phyloP scores from a whole-genome alignment of 2,888 invertebrate species.

The Caenorhabditis parvicauda region DNA sequence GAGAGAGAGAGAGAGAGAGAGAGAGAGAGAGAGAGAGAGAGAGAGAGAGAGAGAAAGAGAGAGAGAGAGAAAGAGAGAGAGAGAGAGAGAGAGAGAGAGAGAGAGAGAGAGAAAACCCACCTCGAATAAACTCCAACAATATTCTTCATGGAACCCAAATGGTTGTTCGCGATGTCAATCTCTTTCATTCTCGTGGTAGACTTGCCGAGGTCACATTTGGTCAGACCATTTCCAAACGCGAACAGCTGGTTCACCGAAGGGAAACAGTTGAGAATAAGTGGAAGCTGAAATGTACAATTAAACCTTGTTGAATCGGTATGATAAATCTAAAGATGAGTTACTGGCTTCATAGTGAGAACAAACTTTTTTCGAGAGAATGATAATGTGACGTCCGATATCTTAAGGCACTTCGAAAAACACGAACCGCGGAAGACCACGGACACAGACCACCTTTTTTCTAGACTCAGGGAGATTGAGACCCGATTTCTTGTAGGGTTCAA shows the following conservation, averaged over 20 bases:
- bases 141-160: conserved; percentile 12
- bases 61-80: neutral
- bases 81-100: no score
- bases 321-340: no score
- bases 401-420: no score
- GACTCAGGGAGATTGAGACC: no score
- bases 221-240: conserved; percentile 28
- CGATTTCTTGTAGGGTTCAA: no score
- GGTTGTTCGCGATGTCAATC: conserved; percentile 40
- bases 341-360: no score
- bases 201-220: conserved; percentile 3
- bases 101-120: neutral
- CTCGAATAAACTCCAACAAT: conserved; percentile 25
- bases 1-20: neutral
- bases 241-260: conserved; percentile 21
- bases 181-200: conserved; percentile 12
- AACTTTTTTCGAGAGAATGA: no score
- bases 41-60: neutral
- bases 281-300: conserved; percentile 18
- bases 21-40: neutral
- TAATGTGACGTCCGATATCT: no score
- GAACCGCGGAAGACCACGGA: neutral
- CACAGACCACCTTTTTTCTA: no score
- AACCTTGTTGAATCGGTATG: no score
- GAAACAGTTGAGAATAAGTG: conserved; percentile 20